A percentile compares a stretch with the other conserved stretches of the same genome.
Conservation (phyloP, 2,888 invertebrate genomes). For the Nycteola revayana region DNA sequence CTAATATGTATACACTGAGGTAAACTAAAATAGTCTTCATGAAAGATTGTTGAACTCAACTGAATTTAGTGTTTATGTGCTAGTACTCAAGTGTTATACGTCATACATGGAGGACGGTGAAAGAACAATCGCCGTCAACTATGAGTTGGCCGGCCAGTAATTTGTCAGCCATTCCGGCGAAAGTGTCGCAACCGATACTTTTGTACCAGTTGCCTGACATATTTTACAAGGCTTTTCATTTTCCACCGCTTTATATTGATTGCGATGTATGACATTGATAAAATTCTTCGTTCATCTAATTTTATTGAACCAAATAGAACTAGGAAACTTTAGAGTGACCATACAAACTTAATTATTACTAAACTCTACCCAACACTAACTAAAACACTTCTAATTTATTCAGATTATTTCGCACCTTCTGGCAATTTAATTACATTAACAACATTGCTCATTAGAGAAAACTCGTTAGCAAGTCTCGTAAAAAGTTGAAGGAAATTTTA, state of each 20-base stretch:
- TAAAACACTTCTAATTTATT: too few relatives aligned
- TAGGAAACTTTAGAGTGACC: too few relatives aligned
- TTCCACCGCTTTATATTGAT: constrained; percentile 20
- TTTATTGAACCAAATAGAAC: too few relatives aligned
- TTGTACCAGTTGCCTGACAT: constrained; percentile 38
- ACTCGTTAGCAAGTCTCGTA: constrained; percentile 17
- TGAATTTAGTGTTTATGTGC: too few relatives aligned
- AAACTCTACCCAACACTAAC: too few relatives aligned
- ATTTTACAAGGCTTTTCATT: constrained; percentile 39
- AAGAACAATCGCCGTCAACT: constrained; percentile 41
- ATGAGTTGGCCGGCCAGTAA: constrained; percentile 47
- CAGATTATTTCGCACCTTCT: too few relatives aligned
- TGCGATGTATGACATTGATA: constrained; percentile 19
- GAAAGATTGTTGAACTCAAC: constrained; percentile 15
- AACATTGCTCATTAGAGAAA: constrained; percentile 7
- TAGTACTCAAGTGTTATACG: constrained; percentile 19
- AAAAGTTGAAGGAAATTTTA: constrained; percentile 7
- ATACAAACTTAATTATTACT: too few relatives aligned
- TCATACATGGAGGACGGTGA: too few relatives aligned
- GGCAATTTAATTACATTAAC: too few relatives aligned
- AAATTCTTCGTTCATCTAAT: too few relatives aligned
- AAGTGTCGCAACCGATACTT: constrained; percentile 32
- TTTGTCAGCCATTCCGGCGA: constrained; percentile 56
- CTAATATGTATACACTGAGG: not conserved
- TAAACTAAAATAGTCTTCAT: not conserved